Percentiles rank a stretch among this genome's conserved stretches.
Evolutionary conservation across 2,113 vertebrate genomes (phyloP).

Genomic region (Rallus limicola): DNA sequence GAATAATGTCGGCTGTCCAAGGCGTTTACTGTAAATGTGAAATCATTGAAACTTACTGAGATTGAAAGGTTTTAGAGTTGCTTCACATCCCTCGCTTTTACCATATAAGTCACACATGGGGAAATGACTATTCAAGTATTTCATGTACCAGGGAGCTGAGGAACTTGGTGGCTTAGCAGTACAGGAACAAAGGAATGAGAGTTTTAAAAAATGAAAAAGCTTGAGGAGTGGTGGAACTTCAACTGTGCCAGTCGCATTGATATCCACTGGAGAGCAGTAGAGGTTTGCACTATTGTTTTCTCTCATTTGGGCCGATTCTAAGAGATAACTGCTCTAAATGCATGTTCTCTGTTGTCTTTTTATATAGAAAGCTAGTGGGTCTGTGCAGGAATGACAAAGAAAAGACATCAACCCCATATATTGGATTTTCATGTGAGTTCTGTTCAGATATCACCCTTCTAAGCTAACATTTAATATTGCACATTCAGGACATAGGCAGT

Average conservation of each 20-base stretch:
- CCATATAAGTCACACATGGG: not conserved
- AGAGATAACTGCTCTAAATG: not conserved
- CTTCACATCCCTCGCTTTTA: not conserved
- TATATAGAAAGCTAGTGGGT: not conserved
- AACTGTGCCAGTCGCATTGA: not conserved
- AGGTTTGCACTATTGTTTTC: not conserved
- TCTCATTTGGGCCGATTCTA: not conserved
- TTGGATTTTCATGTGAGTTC: not conserved
- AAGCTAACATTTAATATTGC: not conserved
- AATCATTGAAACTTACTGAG: not conserved
- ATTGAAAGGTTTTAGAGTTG: not conserved
- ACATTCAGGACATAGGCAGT: not conserved
- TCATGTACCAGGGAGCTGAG: not conserved
- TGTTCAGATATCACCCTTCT: not conserved
- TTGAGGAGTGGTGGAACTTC: not conserved
- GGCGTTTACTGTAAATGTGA: not conserved
- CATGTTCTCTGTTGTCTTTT: not conserved
- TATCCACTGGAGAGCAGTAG: conserved; percentile 57
- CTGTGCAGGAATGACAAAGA: not conserved
- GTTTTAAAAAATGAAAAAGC: not conserved
- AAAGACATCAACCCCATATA: not conserved
- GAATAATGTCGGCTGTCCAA: not conserved
- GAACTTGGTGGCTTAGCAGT: accelerated
- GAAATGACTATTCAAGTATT: not conserved
- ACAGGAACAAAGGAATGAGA: not conserved